These are phyloP conservation scores for Myopa tessellatipennis DNA, from an alignment of 2,888 invertebrate genomes.

Conservation along the genomic window DNA sequence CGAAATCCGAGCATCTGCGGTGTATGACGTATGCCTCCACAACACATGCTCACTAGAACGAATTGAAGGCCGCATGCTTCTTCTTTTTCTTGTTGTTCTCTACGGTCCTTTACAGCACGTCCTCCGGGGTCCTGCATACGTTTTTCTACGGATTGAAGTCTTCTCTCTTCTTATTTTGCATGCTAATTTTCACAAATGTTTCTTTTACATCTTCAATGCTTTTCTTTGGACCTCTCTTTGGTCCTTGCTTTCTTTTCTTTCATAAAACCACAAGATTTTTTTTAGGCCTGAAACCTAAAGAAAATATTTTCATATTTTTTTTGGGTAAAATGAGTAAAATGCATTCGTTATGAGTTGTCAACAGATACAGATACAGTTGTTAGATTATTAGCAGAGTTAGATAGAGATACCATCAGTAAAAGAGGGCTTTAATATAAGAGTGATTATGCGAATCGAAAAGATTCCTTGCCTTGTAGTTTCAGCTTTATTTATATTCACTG, in stretches of 20 bases:
- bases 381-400: no score
- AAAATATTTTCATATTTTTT: neutral
- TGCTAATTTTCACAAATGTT: neutral
- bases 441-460: no score
- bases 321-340: neutral
- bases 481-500: no score
- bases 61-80: slow-evolving; percentile 6
- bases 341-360: slow-evolving; percentile 16
- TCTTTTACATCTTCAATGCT: neutral
- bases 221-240: neutral
- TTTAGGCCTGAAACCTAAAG: neutral
- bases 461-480: no score
- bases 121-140: neutral
- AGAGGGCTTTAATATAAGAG: no score
- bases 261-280: neutral
- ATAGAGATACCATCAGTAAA: no score
- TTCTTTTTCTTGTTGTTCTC: neutral
- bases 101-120: neutral
- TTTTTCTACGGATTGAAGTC: neutral
- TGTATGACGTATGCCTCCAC: no score
- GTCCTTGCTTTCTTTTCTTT: neutral
- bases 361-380: neutral
- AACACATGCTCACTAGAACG: neutral
- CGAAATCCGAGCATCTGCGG: neutral
- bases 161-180: slow-evolving; percentile 2